Evolutionary conservation across 1,140 invertebrate genomes (phyloP), one percentile per base, ranked within the genome.

Genomic region (Acromyrmex heyeri): DNA sequence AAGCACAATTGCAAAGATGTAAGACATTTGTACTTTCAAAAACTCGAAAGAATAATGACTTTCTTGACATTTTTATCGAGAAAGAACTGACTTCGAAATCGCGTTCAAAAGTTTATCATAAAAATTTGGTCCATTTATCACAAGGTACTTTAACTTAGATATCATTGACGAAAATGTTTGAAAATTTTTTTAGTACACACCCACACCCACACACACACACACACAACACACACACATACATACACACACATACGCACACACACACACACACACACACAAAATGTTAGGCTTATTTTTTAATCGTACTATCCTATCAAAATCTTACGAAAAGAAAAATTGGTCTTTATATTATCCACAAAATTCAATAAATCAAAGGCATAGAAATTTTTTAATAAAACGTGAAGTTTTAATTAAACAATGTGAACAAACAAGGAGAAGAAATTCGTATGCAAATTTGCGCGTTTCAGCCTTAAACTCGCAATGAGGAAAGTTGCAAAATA

Each of bases 401-500:
- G n/a, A 27, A 38, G 10, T 70, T 81, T 81, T 57, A 57, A 81
- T 16, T 44, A 24, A 24, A 1, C 8, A 14, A 34, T 7, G 4
- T 38, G 21, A 48, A 48, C 18, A 24, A 14, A 50, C 38, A 67
- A 30, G 8, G 18, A 67, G 50, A 55, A 38, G 65, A 72, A 81
- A 65, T 81, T 81, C 34, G 24, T 44, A 72, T 73, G 79, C 38
- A 82, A 73, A 73, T 82, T 18, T 61, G 34, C 18, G 24, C 69
- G 55, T 73, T 73, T 82, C 48, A 61, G 18, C 79, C 55, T 73
- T 73, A 18, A 73, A 59, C 55, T 82, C n/a, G 61, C 69, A 50
- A 83, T 83, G 69, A 83, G 69, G 69, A 75, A 83, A 83, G 67
- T 83, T 83, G 10, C 55, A 73, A 83, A 75, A 82, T 82, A 82